A percentile compares a stretch with the other conserved stretches of the same genome.
Evolutionary conservation across 2,113 vertebrate genomes (phyloP).

Genomic region (Crotalus viridis): DNA sequence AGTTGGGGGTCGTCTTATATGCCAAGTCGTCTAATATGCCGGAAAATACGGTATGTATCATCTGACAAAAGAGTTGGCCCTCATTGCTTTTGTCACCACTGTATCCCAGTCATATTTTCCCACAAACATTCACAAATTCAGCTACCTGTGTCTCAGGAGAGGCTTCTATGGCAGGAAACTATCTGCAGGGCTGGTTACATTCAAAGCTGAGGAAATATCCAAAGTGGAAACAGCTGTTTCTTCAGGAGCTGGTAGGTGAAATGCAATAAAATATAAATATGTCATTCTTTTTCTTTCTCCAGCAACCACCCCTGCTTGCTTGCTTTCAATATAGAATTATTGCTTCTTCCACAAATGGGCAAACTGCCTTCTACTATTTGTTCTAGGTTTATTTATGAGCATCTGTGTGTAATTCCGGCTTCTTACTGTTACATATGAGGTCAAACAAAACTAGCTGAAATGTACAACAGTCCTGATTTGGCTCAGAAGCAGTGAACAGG

Average conservation of each 20-base stretch:
- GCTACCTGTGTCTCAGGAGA: neutral
- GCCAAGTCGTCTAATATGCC: too few relatives aligned
- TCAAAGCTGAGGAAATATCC: neutral
- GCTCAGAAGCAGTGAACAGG: neutral
- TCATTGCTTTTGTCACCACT: neutral
- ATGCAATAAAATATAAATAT: neutral
- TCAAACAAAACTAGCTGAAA: neutral
- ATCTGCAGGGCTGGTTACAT: neutral
- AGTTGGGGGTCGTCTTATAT: too few relatives aligned
- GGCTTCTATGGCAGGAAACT: neutral
- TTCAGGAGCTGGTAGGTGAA: neutral
- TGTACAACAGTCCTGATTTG: neutral
- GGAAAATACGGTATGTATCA: too few relatives aligned
- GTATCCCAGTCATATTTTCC: neutral
- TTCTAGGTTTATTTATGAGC: neutral
- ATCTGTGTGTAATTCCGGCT: neutral
- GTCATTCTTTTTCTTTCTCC: too few relatives aligned
- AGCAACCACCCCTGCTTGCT: neutral
- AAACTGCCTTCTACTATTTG: neutral
- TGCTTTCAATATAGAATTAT: neutral
- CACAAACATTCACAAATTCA: neutral
- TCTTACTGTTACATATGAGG: neutral
- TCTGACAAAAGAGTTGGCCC: neutral
- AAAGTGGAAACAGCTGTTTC: neutral
- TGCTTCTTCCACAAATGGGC: neutral